Percentiles rank a stretch among this genome's conserved stretches.
Conservation (phyloP, 2,113 vertebrate species). For the Notiomystis cincta region DNA sequence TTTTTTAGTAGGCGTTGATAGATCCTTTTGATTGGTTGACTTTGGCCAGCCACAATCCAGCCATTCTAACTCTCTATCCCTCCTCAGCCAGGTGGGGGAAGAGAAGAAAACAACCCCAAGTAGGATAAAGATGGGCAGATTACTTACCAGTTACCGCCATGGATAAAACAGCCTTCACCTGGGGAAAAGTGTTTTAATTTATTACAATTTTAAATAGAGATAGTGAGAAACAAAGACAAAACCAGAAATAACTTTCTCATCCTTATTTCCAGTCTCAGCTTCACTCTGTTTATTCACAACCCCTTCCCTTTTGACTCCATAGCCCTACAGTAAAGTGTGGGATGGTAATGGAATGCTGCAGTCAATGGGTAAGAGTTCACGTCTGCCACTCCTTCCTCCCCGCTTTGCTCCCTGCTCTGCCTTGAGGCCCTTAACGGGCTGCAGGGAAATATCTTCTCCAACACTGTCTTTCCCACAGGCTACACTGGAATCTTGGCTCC, state of each 20-base stretch:
- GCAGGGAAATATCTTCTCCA: neutral
- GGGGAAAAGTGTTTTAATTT: neutral
- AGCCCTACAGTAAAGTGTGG: neutral
- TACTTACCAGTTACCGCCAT: neutral
- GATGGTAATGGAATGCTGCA: neutral
- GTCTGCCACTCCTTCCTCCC: neutral
- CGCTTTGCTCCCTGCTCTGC: neutral
- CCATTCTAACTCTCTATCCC: rapidly evolving
- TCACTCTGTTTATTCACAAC: neutral
- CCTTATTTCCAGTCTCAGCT: neutral
- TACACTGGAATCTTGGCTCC: neutral
- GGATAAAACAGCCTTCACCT: neutral
- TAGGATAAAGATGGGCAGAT: neutral
- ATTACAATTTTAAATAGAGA: neutral
- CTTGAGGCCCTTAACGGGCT: neutral
- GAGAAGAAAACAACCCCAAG: neutral
- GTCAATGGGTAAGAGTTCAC: neutral
- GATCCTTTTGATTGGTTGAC: neutral
- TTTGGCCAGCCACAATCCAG: neutral
- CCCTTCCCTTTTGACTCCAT: rapidly evolving
- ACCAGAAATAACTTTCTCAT: neutral
- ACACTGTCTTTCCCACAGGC: neutral
- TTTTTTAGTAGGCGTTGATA: neutral
- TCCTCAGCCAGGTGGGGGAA: neutral
- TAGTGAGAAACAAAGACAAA: neutral